phyloP scores from a whole-genome alignment of 2,113 vertebrate species.

The Atlantisia rogersi region DNA sequence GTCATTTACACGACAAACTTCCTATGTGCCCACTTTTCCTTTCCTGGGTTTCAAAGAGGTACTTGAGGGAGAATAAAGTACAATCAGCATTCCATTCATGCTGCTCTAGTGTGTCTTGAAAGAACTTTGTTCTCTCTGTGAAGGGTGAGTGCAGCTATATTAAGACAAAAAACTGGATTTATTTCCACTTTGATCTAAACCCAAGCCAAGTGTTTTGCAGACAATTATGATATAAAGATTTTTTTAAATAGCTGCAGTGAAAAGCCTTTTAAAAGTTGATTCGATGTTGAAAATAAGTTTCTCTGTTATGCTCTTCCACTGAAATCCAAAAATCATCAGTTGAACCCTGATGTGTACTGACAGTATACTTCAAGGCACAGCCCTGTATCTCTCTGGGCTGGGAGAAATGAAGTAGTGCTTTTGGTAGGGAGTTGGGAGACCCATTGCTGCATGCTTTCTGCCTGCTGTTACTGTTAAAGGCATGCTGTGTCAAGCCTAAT shows the following conservation, averaged over 20 bases:
- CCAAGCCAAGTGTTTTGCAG: background rate
- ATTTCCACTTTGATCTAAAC: background rate
- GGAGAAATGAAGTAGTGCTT: background rate
- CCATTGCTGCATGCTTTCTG: background rate
- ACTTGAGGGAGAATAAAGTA: constrained; percentile 28
- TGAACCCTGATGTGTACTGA: background rate
- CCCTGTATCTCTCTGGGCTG: background rate
- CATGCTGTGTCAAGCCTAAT: background rate
- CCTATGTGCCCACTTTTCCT: background rate
- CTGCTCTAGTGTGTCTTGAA: background rate
- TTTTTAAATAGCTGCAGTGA: background rate
- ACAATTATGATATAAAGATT: background rate
- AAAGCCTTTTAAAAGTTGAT: background rate
- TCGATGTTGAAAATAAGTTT: background rate
- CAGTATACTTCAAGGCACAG: background rate
- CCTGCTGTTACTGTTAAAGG: background rate
- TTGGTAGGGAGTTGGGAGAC: background rate
- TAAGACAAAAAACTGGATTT: background rate
- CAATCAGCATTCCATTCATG: constrained; percentile 40
- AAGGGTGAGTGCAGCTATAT: background rate
- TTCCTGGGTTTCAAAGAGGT: constrained; percentile 24
- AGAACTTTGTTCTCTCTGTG: background rate
- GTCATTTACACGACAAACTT: background rate
- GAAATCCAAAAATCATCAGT: background rate
- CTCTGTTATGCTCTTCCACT: background rate